These are phyloP conservation scores for Melanostigma gelatinosum DNA, from an alignment of 2,113 vertebrate genomes.

Conservation along the genomic window DNA sequence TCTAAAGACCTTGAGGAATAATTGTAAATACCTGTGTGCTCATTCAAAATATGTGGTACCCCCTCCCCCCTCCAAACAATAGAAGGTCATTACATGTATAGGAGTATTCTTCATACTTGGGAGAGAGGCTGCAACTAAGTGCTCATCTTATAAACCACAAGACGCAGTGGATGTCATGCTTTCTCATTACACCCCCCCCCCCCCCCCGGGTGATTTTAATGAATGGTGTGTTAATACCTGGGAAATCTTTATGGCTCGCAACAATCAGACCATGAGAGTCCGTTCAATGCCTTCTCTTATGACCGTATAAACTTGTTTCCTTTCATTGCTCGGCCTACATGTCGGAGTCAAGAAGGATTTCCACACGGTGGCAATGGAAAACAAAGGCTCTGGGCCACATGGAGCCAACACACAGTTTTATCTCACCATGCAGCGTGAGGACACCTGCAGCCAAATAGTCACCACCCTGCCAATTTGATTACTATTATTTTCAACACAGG, in stretches of 20 bases:
- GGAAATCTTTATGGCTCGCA: neutral
- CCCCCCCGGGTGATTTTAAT: slow-evolving; percentile 6
- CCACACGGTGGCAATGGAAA: neutral
- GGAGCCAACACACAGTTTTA: slow-evolving; percentile 18
- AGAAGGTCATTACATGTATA: slow-evolving; percentile 67
- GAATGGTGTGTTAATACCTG: slow-evolving; percentile 3
- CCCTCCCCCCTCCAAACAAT: slow-evolving; percentile 44
- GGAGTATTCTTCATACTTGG: slow-evolving; percentile 60
- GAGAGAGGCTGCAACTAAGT: slow-evolving; percentile 34
- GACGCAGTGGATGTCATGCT: neutral
- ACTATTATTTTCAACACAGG: slow-evolving; percentile 38
- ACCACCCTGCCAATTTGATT: slow-evolving; percentile 39
- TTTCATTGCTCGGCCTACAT: neutral
- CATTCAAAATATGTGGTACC: slow-evolving; percentile 27
- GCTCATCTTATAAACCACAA: slow-evolving; percentile 31
- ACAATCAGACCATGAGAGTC: neutral
- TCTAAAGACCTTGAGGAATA: slow-evolving; percentile 50
- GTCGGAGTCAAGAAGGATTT: neutral
- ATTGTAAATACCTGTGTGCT: slow-evolving; percentile 55
- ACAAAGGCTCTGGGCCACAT: slow-evolving; percentile 20
- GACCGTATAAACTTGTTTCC: neutral
- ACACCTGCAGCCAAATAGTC: slow-evolving; percentile 33
- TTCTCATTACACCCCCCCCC: neutral
- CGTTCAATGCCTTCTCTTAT: neutral
- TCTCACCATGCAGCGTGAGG: slow-evolving; percentile 24